Base-by-base conservation (phyloP, 2,888 invertebrate species). In the Agrypnus murinus region DNA sequence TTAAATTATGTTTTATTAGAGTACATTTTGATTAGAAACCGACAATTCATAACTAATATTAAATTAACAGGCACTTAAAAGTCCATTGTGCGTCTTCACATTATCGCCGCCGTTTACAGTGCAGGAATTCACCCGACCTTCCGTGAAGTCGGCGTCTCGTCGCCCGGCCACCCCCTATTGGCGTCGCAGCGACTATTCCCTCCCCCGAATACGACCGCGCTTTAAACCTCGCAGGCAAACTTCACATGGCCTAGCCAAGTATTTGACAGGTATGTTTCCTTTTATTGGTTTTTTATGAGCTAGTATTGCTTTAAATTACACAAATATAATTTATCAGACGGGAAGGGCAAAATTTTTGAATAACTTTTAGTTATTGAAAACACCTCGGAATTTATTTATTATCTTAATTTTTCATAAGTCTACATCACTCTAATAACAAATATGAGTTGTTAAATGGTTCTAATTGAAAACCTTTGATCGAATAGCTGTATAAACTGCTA, bases 201-300 rank as follows among this genome's bases (percentile, higher is more conserved):
- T 69, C 25, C 65, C 69, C 31, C 65, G 62, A 40, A 65, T 32
- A 17, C 43, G 55, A 43, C 64, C 67, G 38, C 46, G 69, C 9
- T 72, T 72, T 48, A 72, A 72, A 66, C 65, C 60, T 65, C 15
- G 17, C 31, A 63, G 45, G 46, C 60, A 40, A 55, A 36, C 38
- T 19, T 63, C 69, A 9, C 55, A 72, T 36, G 36, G 57, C 43
- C 15, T 72, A 15, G 48, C 53, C 17, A 72, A 69, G 45, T 69
- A 69, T 50, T 48, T 72, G 45, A 69, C 72, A 69, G 69, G 72
- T 72, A 72, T 15, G 71, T 65, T 38, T 50, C 10, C n/a, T 15
- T 53, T 64, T 38, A 57, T 25, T 36, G 12, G 32, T 53, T 19
- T 46, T 46, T 46, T 43, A 43, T 14, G 43, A 43, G 25, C 14